Conservation (phyloP, 2,888 invertebrate species). For the Orthonevra nobilis region DNA sequence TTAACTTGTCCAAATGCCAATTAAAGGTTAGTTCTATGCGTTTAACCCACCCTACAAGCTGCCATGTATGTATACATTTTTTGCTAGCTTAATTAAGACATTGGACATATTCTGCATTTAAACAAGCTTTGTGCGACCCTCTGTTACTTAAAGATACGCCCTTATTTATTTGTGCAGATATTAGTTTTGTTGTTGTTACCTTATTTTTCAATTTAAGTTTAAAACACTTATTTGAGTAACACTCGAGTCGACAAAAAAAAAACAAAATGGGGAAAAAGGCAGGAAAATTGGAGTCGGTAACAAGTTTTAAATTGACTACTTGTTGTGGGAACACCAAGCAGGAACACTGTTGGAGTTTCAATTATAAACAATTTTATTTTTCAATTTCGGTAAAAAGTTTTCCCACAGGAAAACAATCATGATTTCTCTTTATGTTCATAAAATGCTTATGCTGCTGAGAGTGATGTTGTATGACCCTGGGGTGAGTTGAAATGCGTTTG, state of each 20-base stretch:
- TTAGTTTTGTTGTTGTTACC: neutral
- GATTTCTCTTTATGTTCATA: neutral
- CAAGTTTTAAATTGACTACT: slow-evolving; percentile 37
- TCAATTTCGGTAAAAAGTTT: slow-evolving; percentile 13
- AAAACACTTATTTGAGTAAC: neutral
- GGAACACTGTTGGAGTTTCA: slow-evolving; percentile 16
- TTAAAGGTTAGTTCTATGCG: slow-evolving; percentile 34
- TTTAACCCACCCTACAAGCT: slow-evolving; percentile 15
- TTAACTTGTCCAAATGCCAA: slow-evolving; percentile 41
- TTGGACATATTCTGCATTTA: too few relatives aligned
- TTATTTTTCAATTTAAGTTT: neutral
- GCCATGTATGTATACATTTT: too few relatives aligned
- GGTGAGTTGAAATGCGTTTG: neutral
- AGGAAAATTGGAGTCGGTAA: slow-evolving; percentile 15
- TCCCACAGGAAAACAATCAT: neutral
- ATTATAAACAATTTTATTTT: slow-evolving; percentile 19
- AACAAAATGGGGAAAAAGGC: too few relatives aligned
- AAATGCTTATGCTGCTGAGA: slow-evolving; percentile 14
- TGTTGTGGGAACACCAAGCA: neutral
- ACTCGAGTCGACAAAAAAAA: neutral
- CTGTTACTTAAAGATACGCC: too few relatives aligned
- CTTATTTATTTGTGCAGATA: neutral
- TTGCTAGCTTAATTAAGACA: too few relatives aligned
- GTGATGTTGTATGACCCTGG: neutral
- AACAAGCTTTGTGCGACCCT: too few relatives aligned